Percentiles rank a stretch among this genome's conserved stretches.
These are phyloP conservation scores for Tragelaphus oryx DNA, from an alignment of 2,797 vertebrate genomes.

Conservation along the genomic window DNA sequence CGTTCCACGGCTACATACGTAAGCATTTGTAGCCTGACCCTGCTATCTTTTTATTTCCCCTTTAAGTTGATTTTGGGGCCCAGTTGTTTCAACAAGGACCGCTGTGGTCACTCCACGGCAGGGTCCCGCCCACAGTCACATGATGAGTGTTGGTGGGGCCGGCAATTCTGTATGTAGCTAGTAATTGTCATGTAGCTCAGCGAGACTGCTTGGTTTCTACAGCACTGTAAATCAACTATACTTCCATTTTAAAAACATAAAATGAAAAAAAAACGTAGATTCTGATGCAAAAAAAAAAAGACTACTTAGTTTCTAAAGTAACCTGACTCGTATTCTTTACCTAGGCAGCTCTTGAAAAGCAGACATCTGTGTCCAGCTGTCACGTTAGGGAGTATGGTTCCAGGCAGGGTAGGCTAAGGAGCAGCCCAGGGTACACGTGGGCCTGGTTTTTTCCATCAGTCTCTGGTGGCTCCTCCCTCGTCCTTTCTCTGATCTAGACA, in stretches of 20 bases:
- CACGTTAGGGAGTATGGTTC: neutral
- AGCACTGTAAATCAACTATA: neutral
- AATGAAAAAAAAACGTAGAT: neutral
- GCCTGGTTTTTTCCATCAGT: neutral
- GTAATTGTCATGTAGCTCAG: neutral
- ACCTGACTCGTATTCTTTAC: neutral
- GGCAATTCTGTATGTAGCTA: neutral
- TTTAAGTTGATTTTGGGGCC: neutral
- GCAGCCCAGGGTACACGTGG: neutral
- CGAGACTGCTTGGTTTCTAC: neutral
- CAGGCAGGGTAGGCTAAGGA: rapidly evolving
- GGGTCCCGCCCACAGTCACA: neutral
- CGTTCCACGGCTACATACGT: neutral
- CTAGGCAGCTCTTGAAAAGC: neutral
- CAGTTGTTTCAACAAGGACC: neutral
- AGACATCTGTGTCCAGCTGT: neutral
- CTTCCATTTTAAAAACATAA: neutral
- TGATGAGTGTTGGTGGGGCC: neutral
- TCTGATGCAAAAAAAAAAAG: neutral
- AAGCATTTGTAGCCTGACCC: neutral
- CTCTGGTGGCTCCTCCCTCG: neutral
- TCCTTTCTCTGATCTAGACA: neutral
- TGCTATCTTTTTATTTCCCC: neutral
- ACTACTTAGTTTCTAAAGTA: neutral
- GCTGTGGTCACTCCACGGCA: rapidly evolving